Evolutionary conservation across 2,113 vertebrate species (phyloP).

Genomic region (Gorsachius goisagi): DNA sequence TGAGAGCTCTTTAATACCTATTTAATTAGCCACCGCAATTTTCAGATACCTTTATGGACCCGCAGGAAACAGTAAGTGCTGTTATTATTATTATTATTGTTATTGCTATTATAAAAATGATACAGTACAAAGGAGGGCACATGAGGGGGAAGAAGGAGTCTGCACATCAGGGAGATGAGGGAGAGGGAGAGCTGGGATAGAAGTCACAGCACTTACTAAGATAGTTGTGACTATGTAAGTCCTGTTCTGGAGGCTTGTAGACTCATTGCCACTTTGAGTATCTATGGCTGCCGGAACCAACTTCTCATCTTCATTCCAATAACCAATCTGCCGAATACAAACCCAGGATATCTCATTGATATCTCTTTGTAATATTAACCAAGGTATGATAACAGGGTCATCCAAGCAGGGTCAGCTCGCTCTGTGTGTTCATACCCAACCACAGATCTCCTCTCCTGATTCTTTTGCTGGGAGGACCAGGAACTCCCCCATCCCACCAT

Average conservation of each 20-base stretch:
- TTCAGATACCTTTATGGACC: constrained; percentile 20
- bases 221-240: constrained; percentile 98
- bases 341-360: background rate
- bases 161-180: background rate
- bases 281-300: constrained; percentile 87
- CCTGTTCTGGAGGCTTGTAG: constrained; percentile 89
- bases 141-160: background rate
- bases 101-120: constrained; percentile 15
- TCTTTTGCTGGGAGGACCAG: rapidly evolving
- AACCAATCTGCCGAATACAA: constrained; percentile 85
- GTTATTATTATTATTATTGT: background rate
- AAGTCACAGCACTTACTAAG: constrained; percentile 79
- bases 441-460: background rate
- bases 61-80: background rate
- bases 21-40: constrained; percentile 29
- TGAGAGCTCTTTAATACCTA: constrained; percentile 26
- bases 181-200: background rate
- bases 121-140: background rate
- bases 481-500: background rate
- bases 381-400: background rate
- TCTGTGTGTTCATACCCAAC: background rate
- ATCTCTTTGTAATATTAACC: background rate
- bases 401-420: background rate
- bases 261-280: constrained; percentile 84
- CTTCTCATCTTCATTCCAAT: constrained; percentile 98